Percentiles rank a stretch among this genome's conserved stretches.
Conservation (phyloP, 2,113 vertebrate genomes). For the Ailurus styani region DNA sequence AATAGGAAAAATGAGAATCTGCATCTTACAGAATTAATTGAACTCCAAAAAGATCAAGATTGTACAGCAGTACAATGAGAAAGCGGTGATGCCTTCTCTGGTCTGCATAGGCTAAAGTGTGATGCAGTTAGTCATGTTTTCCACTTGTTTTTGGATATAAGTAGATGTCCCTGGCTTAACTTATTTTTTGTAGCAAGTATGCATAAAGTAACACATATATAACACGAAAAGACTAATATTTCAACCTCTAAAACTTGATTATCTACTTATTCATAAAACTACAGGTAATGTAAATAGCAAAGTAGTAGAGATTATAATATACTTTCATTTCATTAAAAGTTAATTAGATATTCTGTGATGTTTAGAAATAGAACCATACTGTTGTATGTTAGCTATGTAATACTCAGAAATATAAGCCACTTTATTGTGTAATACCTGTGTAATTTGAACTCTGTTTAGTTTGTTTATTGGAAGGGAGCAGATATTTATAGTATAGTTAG, state of each 20-base stretch:
- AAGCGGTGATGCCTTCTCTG: neutral
- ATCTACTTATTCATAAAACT: slow-evolving; percentile 50
- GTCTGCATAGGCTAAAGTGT: slow-evolving; percentile 28
- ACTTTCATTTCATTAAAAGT: slow-evolving; percentile 64
- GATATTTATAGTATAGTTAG: slow-evolving; percentile 63
- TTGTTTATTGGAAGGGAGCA: slow-evolving; percentile 43
- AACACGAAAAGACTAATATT: slow-evolving; percentile 54
- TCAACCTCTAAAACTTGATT: slow-evolving; percentile 27
- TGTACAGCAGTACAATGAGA: slow-evolving; percentile 28
- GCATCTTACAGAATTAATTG: slow-evolving; percentile 50
- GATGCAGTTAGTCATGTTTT: slow-evolving; percentile 34
- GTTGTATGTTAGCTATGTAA: slow-evolving; percentile 40
- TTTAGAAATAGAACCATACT: slow-evolving; percentile 53
- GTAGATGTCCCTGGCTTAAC: neutral
- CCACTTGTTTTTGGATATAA: slow-evolving; percentile 40
- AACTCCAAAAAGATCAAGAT: slow-evolving; percentile 54
- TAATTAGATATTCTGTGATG: neutral
- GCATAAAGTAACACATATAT: slow-evolving; percentile 45
- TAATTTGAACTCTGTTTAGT: slow-evolving; percentile 59
- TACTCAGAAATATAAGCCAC: slow-evolving; percentile 51
- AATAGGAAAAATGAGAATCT: slow-evolving; percentile 43
- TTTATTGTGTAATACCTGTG: slow-evolving; percentile 49
- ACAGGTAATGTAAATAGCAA: slow-evolving; percentile 48
- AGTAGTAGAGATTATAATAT: slow-evolving; percentile 54
- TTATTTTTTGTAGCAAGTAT: slow-evolving; percentile 44